These are phyloP conservation scores for Leucophenga varia DNA, from an alignment of 1,140 invertebrate genomes.

Conservation along the genomic window DNA sequence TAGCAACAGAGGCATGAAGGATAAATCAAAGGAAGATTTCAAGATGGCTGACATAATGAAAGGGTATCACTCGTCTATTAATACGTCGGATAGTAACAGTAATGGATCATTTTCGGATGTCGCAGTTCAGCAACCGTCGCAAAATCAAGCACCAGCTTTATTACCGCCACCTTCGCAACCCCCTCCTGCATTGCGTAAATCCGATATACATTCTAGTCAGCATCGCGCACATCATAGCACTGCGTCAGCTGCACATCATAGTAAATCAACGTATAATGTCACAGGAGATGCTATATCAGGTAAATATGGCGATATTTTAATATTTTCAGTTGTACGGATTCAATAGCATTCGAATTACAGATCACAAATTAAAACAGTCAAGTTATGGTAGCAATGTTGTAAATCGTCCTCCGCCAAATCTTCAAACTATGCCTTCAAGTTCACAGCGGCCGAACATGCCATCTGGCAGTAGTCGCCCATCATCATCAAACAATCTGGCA, in stretches of 20 bases:
- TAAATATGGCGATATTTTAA: constrained; percentile 24
- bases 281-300: constrained; percentile 39
- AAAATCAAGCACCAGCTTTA: constrained; percentile 13
- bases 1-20: constrained; percentile 44
- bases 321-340: background rate
- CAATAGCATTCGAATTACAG: constrained; percentile 12
- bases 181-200: constrained; percentile 19
- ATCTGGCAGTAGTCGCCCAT: constrained; percentile 22
- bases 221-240: constrained; percentile 29
- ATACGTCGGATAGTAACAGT: constrained; percentile 31
- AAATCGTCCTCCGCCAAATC: constrained; percentile 35
- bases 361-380: constrained; percentile 47
- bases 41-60: constrained; percentile 53
- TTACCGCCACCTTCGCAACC: constrained; percentile 32
- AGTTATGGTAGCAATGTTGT: constrained; percentile 15
- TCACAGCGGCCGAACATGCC: constrained; percentile 17
- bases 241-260: constrained; percentile 27
- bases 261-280: constrained; percentile 40
- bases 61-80: constrained; percentile 48
- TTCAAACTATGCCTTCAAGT: constrained; percentile 25
- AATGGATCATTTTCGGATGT: constrained; percentile 6
- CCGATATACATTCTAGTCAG: constrained; percentile 27
- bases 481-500: constrained; percentile 6
- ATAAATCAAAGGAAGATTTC: constrained; percentile 46
- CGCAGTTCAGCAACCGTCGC: constrained; percentile 1